Evolutionary conservation across 2,797 vertebrate genomes (phyloP), one percentile per base, ranked within the genome.

Genomic region (Galago senegalensis): DNA sequence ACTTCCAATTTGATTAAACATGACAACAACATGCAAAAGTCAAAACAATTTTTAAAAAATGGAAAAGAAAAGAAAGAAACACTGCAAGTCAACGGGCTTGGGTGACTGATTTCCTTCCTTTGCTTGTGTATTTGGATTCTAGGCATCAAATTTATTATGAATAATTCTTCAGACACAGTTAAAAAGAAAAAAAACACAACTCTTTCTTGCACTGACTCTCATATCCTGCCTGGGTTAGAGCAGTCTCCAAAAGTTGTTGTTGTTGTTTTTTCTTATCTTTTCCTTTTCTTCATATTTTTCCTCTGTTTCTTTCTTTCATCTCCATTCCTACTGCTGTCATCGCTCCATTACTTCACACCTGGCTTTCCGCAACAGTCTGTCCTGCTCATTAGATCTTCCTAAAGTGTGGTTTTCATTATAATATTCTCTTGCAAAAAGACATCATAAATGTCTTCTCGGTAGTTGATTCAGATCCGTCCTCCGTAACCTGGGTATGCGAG

Each of bases 1-100:
- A 77, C 16, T 27, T 88, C 17, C 14, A 29, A 20, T 40, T 76
- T 95, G 63, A 91, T 79, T 90, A 87, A 93, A 76, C 12, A 49
- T 27, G 61, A 90, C 53, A 37, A 70, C 21, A 76, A 46, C 14
- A 60, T 17, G 43, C 29, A 76, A 81, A n/a, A 23, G 34, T 90
- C 37, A 58, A 87, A 93, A 46, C 5, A 46, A 76, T 16, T 11
- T 72, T 27, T 13, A 67, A 67, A n/a, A 67, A n/a, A 16, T 16
- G 23, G 10, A 60, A 61, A 40, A 34, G 7, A 14, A 65, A 70
- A 31, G 17, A 58, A 79, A 49, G 17, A 34, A 87, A 60, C 10
- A 16, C 72, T 11, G 40, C n/a, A 93, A 65, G 10, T 82, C 25
- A 3, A 10, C 27, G 23, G 34, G 29, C 8, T 7, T 8, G 1